These are phyloP conservation scores for Chaetogeoica ovagalla DNA, from an alignment of 2,888 invertebrate genomes.

Conservation along the genomic window DNA sequence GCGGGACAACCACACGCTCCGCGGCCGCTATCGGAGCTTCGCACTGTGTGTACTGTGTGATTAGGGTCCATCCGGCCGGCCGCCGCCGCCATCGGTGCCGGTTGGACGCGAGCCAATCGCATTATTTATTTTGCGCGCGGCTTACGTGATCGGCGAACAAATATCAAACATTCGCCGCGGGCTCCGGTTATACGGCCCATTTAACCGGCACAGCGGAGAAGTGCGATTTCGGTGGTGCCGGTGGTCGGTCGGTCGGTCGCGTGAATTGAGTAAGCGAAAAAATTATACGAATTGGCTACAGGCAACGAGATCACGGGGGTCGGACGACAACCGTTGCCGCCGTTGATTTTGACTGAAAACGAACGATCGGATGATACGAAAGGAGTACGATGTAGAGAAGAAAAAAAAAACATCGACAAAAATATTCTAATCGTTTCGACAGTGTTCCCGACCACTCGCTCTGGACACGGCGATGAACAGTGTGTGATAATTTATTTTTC, in stretches of 20 bases:
- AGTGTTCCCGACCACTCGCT: not conserved
- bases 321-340: not conserved
- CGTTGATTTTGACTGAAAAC: constrained; percentile 10
- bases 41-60: constrained; percentile 29
- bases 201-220: constrained; percentile 6
- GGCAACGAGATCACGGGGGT: too few relatives aligned
- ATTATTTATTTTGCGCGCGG: constrained; percentile 46
- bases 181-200: constrained; percentile 34
- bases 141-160: constrained; percentile 51
- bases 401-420: constrained; percentile 1
- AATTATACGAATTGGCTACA: constrained; percentile 9
- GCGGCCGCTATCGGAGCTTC: constrained; percentile 20
- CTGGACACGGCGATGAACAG: not conserved
- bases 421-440: not conserved
- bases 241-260: too few relatives aligned
- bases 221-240: too few relatives aligned
- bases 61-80: constrained; percentile 33
- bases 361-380: constrained; percentile 7
- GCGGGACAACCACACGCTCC: not conserved
- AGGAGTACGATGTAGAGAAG: too few relatives aligned
- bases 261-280: not conserved
- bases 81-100: not conserved
- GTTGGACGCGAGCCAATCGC: constrained; percentile 44
- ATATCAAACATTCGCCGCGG: constrained; percentile 39
- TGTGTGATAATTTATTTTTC: too few relatives aligned